Evolutionary conservation across 2,888 invertebrate species (phyloP).

Genomic region (Omphaloscelis lunosa): DNA sequence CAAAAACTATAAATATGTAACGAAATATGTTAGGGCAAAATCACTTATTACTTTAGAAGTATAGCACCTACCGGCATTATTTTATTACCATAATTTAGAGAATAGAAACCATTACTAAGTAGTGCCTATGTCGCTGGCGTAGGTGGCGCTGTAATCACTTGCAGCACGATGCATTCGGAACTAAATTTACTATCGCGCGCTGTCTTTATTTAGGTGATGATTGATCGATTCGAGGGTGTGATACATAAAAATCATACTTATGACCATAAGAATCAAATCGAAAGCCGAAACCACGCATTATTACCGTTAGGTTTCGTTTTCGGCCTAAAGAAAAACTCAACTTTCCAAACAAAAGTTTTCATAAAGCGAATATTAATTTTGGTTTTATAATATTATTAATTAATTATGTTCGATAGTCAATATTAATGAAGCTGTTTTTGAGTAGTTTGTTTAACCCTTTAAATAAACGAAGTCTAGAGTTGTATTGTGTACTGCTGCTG

Average conservation of each 20-base stretch:
- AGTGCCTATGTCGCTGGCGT: no score
- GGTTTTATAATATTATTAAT: slow-evolving; percentile 46
- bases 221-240: not conserved
- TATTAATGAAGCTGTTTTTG: slow-evolving; percentile 23
- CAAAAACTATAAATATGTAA: no score
- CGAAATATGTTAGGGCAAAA: no score
- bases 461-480: not conserved
- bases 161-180: no score
- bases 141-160: no score
- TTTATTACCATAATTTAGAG: no score
- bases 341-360: slow-evolving; percentile 22
- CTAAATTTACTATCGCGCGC: no score
- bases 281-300: slow-evolving; percentile 7
- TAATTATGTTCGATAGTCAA: slow-evolving; percentile 56
- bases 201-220: not conserved
- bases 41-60: no score
- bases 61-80: not conserved
- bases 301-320: not conserved
- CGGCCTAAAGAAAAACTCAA: slow-evolving; percentile 2
- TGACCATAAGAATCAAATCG: not conserved
- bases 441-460: slow-evolving; percentile 11
- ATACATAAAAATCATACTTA: not conserved
- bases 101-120: no score
- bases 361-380: slow-evolving; percentile 52
- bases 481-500: not conserved